Conservation (phyloP, 2,113 vertebrate species). For the Tragelaphus imberbis region DNA sequence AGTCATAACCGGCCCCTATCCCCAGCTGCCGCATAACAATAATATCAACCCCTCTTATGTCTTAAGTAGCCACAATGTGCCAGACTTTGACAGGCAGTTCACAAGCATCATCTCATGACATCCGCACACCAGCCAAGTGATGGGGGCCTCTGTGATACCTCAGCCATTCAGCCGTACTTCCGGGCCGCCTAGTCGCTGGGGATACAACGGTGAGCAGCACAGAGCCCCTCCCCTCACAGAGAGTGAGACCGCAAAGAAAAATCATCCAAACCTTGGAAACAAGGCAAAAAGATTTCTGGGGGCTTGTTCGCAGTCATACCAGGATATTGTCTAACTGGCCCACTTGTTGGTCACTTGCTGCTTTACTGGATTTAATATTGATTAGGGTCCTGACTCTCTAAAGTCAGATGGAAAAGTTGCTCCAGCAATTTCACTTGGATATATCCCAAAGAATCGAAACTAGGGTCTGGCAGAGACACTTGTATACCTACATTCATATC, state of each 20-base stretch:
- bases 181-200: background rate
- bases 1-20: background rate
- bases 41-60: background rate
- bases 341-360: background rate
- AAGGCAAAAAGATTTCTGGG: background rate
- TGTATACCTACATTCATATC: background rate
- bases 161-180: background rate
- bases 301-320: background rate
- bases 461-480: background rate
- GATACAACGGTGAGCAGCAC: background rate
- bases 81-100: background rate
- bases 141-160: background rate
- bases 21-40: slow-evolving; percentile 48
- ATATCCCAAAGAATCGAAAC: background rate
- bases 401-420: background rate
- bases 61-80: background rate
- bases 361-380: background rate
- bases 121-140: background rate
- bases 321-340: background rate
- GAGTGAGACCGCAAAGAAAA: background rate
- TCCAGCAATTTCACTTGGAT: background rate
- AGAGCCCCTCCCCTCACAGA: background rate
- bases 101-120: background rate
- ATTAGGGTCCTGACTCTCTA: background rate
- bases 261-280: background rate